Base-by-base conservation (phyloP, 2,797 vertebrate species). In the Monodelphis domestica region DNA sequence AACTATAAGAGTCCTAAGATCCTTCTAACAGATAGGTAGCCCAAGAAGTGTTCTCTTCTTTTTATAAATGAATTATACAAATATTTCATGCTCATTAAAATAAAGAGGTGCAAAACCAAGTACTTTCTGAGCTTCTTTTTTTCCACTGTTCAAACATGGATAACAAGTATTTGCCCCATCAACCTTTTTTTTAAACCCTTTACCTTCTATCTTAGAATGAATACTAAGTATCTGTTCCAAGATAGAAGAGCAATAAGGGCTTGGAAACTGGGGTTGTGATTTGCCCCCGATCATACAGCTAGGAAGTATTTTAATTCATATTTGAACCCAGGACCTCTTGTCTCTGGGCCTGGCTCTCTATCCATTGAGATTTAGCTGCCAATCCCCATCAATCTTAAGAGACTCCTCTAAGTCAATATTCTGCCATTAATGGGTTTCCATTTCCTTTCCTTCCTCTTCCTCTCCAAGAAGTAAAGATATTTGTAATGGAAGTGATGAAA, bases 41-140 rank as follows among this genome's bases (percentile, higher is more conserved):
- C 29, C 56, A 92, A 89, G 89, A 9, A 28, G 2, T 5, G 0
- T 15, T 14, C 56, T 59, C 54, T 17, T 33, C 15, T 63, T 63
- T 63, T 63, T n/a, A 90, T 28, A 88, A 54, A 70, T 24, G n/a
- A n/a, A n/a, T n/a, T n/a, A n/a, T n/a, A n/a, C n/a, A 95, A 45
- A 55, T 24, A 88, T 89, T 78, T 53, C 50, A 2, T 5, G 6
- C 33, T 78, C 91, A 28, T 38, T 53, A 51, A 38, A 89, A 87
- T 53, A 30, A 3, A 53, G n/a, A 29, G 7, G 21, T 89, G 52
- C 45, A 38, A 91, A 50, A 1, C 52, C 12, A 91, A 63, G 55
- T 78, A 26, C 26, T 53, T 57, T 45, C 10, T 5, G 78, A 53
- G 24, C 90, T 38, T 21, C 28, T 29, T 88, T 70, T 2, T 89